A percentile compares a stretch with the other conserved stretches of the same genome.
Evolutionary conservation across 2,797 vertebrate genomes (phyloP).

Genomic region (Monodelphis domestica): DNA sequence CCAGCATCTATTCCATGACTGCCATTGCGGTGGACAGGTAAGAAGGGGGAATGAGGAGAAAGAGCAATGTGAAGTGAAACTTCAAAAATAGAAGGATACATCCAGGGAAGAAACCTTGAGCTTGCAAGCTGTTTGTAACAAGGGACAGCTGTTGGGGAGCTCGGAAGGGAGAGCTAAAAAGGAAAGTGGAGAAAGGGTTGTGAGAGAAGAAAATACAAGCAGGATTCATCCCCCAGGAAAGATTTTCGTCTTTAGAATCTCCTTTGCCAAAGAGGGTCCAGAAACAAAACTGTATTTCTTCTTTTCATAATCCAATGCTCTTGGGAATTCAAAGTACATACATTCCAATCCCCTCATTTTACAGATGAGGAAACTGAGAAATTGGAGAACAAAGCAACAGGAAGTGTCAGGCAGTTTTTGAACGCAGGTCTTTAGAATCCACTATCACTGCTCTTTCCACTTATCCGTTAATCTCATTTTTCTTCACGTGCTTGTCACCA

Average conservation of each 20-base stretch:
- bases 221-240: neutral
- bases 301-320: neutral
- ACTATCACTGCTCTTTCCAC: neutral
- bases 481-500: neutral
- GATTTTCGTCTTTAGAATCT: neutral
- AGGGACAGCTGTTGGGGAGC: neutral
- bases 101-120: neutral
- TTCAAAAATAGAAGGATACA: neutral
- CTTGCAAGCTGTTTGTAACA: neutral
- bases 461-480: neutral
- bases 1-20: conserved; percentile 98
- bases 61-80: neutral
- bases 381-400: neutral
- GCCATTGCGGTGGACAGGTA: conserved; percentile 96
- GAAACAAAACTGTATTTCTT: neutral
- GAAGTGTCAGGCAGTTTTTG: neutral
- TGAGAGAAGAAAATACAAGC: neutral
- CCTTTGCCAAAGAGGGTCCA: neutral
- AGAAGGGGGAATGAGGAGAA: conserved; percentile 53
- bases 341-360: neutral
- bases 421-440: neutral
- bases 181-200: neutral
- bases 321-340: neutral
- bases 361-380: neutral
- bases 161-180: neutral